Percentiles rank a stretch among this genome's conserved stretches.
phyloP scores from a whole-genome alignment of 2,113 vertebrate genomes.

The Tinamus guttatus region DNA sequence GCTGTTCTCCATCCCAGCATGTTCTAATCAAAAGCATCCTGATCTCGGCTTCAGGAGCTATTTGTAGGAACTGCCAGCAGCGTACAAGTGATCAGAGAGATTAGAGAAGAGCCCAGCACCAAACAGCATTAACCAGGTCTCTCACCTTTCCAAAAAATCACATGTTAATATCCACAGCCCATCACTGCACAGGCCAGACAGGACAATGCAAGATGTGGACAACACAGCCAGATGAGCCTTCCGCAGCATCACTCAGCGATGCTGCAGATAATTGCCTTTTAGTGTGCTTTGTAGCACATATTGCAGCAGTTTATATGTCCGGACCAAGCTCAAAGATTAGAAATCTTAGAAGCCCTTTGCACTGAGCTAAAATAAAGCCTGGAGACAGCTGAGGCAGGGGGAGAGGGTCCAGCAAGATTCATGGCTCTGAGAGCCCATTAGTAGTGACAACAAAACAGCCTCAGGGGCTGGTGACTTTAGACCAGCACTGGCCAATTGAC shows the following conservation, averaged over 20 bases:
- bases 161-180: accelerated
- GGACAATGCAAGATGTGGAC: background rate
- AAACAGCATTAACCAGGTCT: background rate
- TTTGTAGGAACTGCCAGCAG: conserved; percentile 21
- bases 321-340: background rate
- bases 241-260: background rate
- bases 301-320: background rate
- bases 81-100: background rate
- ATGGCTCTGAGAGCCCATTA: background rate
- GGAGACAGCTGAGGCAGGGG: too few species aligned
- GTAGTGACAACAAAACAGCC: background rate
- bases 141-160: accelerated
- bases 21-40: conserved; percentile 54
- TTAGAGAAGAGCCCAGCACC: background rate
- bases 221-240: background rate
- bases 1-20: conserved; percentile 28
- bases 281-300: background rate
- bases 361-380: background rate
- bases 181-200: accelerated
- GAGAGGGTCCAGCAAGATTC: background rate
- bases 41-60: conserved; percentile 29
- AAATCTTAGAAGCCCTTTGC: background rate
- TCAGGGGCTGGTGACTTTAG: background rate
- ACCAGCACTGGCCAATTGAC: background rate
- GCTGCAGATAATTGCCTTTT: background rate